Percentiles rank a stretch among this genome's conserved stretches.
Evolutionary conservation across 2,113 vertebrate genomes (phyloP).

Genomic region (western clawed frog (Xenopus tropicalis)): DNA sequence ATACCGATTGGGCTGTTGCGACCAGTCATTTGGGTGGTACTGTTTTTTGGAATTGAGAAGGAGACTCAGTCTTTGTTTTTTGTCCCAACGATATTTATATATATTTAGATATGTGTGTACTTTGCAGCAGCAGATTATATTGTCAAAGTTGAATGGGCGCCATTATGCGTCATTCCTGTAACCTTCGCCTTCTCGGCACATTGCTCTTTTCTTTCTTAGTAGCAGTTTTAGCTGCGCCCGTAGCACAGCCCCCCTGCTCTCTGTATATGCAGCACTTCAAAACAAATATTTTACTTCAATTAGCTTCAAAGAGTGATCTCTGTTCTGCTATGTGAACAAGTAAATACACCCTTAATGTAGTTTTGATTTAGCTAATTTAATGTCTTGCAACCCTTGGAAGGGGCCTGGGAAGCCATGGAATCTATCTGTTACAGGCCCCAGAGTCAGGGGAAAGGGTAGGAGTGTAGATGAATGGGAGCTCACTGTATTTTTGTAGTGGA

Average conservation of each 20-base stretch:
- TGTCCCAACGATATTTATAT: no score
- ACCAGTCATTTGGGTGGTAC: no score
- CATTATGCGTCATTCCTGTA: slow-evolving; percentile 1
- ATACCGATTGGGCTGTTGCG: no score
- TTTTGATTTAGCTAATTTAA: slow-evolving; percentile 45
- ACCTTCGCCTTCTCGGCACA: slow-evolving; percentile 25
- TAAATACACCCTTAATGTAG: slow-evolving; percentile 44
- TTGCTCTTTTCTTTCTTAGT: slow-evolving; percentile 29
- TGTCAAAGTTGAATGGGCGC: no score
- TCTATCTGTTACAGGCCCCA: slow-evolving; percentile 34
- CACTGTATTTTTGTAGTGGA: no score
- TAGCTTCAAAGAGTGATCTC: slow-evolving; percentile 46
- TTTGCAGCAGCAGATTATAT: no score
- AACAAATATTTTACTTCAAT: slow-evolving; percentile 47
- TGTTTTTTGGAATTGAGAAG: no score
- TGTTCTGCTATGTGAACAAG: slow-evolving; percentile 45
- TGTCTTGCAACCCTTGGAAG: slow-evolving; percentile 30
- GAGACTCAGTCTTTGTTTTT: no score
- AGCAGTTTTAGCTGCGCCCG: slow-evolving; percentile 33
- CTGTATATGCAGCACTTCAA: slow-evolving; percentile 33
- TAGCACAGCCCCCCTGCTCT: slow-evolving; percentile 44
- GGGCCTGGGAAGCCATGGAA: slow-evolving; percentile 29
- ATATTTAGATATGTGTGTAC: no score
- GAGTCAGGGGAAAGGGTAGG: slow-evolving; percentile 2
- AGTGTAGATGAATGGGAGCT: slow-evolving; percentile 19